These are phyloP conservation scores for Alethe castanea DNA, from an alignment of 2,113 vertebrate species.

Conservation along the genomic window DNA sequence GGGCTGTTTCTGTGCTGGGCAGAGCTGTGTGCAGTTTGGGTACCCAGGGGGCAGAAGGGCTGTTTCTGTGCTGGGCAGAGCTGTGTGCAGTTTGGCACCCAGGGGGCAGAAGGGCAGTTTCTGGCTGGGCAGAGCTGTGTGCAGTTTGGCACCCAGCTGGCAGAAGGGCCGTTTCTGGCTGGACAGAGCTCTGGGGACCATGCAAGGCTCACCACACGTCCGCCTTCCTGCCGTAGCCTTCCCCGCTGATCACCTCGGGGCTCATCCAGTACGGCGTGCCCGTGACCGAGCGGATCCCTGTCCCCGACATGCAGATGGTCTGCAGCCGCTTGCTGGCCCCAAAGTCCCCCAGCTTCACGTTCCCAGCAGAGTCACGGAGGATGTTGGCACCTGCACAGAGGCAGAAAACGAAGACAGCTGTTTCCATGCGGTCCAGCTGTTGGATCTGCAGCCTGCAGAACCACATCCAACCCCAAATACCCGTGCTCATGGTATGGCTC, in stretches of 20 bases:
- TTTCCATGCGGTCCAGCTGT: constrained; percentile 15
- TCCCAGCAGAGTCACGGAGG: constrained; percentile 91
- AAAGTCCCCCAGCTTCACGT: constrained; percentile 95
- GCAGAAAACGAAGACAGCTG: neutral
- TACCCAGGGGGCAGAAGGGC: too few species aligned
- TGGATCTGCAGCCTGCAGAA: neutral
- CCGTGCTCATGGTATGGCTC: neutral
- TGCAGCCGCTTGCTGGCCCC: constrained; percentile 95
- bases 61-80: too few species aligned
- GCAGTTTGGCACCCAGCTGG: too few species aligned
- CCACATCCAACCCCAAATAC: neutral
- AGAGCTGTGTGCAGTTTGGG: too few species aligned
- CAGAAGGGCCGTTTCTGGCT: neutral
- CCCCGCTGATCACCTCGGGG: constrained; percentile 95
- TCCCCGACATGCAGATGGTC: constrained; percentile 95
- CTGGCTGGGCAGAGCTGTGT: too few species aligned
- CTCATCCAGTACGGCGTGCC: constrained; percentile 99
- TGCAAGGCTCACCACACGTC: constrained; percentile 86
- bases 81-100: too few species aligned
- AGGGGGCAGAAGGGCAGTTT: too few species aligned
- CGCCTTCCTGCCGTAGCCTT: constrained; percentile 92
- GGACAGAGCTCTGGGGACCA: neutral
- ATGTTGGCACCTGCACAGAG: constrained; percentile 88
- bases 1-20: too few species aligned
- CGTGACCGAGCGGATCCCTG: constrained; percentile 90